A percentile compares a stretch with the other conserved stretches of the same genome.
Conservation (phyloP, 2,888 invertebrate genomes). For the Macrosoma leucophasiata region DNA sequence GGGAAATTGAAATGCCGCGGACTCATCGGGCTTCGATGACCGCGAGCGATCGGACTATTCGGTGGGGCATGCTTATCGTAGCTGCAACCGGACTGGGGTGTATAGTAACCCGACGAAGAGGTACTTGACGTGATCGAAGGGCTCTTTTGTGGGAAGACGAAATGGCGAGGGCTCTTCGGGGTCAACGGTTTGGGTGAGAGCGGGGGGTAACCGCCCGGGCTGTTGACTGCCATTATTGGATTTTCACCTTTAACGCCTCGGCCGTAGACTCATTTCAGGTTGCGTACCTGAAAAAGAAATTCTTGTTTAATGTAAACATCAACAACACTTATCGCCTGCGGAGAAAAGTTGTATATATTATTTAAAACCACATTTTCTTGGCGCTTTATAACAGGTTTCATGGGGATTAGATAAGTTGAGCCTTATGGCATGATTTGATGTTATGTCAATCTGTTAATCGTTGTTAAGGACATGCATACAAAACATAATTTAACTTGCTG, state of each 20-base stretch:
- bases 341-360: no score
- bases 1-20: conserved; percentile 77
- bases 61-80: conserved; percentile 64
- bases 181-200: conserved; percentile 74
- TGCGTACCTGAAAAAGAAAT: conserved; percentile 46
- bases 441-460: no score
- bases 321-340: conserved; percentile 3
- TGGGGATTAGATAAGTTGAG: no score
- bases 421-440: no score
- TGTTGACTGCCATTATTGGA: conserved; percentile 73
- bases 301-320: conserved; percentile 1
- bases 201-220: conserved; percentile 73
- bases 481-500: no score
- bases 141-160: conserved; percentile 70
- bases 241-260: conserved; percentile 35
- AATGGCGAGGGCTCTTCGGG: conserved; percentile 75
- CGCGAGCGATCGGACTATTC: conserved; percentile 70
- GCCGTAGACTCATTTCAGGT: conserved; percentile 40
- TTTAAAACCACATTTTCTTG: no score
- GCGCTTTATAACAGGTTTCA: no score
- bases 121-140: conserved; percentile 72
- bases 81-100: conserved; percentile 70
- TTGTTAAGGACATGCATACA: no score
- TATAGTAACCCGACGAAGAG: conserved; percentile 73
- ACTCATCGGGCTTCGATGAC: conserved; percentile 75